Conservation (phyloP, 2,113 vertebrate species). For the Ancistrus triradiatus region DNA sequence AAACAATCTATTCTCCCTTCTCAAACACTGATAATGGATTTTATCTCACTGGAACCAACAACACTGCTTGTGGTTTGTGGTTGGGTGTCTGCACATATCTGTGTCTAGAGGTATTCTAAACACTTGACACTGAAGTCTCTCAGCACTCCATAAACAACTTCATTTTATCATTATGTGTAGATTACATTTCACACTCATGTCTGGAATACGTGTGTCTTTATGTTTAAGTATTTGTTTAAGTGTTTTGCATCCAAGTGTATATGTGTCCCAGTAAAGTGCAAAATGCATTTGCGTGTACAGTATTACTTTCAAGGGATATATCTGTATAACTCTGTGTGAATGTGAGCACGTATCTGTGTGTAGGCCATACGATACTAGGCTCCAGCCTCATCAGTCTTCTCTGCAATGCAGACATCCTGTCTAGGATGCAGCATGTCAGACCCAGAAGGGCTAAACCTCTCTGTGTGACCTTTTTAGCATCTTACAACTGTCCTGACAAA, state of each 20-base stretch:
- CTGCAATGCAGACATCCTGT: conserved; percentile 61
- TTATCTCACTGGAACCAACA: too few relatives aligned
- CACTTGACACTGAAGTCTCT: conserved; percentile 10
- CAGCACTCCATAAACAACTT: conserved; percentile 4
- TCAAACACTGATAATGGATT: too few relatives aligned
- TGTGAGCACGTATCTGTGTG: background rate
- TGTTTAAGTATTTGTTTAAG: background rate
- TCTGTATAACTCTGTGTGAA: background rate
- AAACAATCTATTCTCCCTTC: too few relatives aligned
- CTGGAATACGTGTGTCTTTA: background rate
- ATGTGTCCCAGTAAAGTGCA: too few relatives aligned
- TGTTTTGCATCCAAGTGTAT: too few relatives aligned
- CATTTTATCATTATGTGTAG: background rate
- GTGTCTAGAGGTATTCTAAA: background rate
- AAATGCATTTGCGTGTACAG: background rate
- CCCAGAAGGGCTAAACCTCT: conserved; percentile 42
- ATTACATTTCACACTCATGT: background rate
- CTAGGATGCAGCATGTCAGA: conserved; percentile 40
- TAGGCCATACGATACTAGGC: conserved; percentile 42
- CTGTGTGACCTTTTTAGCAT: conserved; percentile 55
- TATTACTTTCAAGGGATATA: background rate
- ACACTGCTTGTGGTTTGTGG: too few relatives aligned
- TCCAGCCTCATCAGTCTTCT: conserved; percentile 38
- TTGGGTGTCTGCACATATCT: conserved; percentile 7
- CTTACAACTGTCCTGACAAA: conserved; percentile 49